Evolutionary conservation across 2,113 vertebrate genomes (phyloP).

Genomic region (Numenius arquata): DNA sequence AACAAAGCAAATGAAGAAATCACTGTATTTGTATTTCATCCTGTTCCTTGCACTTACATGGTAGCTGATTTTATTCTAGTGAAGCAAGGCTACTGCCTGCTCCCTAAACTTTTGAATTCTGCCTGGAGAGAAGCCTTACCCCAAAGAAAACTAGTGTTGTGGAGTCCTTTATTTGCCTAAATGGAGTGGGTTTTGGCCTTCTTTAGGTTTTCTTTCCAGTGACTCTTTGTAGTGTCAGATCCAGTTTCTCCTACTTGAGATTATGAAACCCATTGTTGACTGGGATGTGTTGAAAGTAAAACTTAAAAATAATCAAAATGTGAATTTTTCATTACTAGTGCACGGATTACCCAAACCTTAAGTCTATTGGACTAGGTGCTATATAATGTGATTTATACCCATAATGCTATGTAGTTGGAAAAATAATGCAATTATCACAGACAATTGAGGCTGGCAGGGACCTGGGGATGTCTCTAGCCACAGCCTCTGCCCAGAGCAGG

Average conservation of each 20-base stretch:
- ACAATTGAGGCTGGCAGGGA: neutral
- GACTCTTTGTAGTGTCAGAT: neutral
- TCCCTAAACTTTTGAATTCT: neutral
- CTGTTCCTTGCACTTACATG: neutral
- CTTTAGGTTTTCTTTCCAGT: neutral
- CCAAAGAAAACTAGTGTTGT: neutral
- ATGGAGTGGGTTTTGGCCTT: neutral
- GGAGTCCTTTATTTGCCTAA: neutral
- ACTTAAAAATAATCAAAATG: neutral
- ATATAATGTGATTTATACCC: neutral
- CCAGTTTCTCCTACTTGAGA: neutral
- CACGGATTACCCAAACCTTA: neutral
- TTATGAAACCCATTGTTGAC: neutral
- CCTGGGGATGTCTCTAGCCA: neutral
- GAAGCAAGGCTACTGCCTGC: neutral
- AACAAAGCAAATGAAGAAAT: neutral
- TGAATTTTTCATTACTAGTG: neutral
- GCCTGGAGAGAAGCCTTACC: neutral
- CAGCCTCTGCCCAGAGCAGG: neutral
- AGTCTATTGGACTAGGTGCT: accelerated
- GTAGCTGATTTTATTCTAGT: neutral
- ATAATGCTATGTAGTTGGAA: neutral
- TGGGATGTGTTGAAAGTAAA: neutral
- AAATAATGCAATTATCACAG: neutral
- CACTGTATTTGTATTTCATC: neutral